phyloP scores from a whole-genome alignment of 2,888 invertebrate genomes.

The Epistrophe grossulariae region DNA sequence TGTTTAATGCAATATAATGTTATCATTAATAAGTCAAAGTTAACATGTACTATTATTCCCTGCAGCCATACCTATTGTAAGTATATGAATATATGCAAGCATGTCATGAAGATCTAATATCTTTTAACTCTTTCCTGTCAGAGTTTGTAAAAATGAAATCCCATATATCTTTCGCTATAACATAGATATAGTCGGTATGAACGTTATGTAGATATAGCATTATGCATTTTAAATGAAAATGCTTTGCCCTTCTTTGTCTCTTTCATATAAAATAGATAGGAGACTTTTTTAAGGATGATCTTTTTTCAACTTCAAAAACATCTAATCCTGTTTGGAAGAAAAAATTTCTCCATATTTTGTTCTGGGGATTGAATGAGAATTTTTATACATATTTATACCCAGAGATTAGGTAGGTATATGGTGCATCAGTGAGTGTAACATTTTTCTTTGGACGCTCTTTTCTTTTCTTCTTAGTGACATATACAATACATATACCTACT shows the following conservation, averaged over 20 bases:
- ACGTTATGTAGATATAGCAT: too few species aligned
- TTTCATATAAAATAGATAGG: constrained; percentile 12
- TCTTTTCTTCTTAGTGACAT: neutral
- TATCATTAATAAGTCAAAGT: too few species aligned
- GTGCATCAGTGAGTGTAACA: constrained; percentile 39
- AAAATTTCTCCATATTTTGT: constrained; percentile 68
- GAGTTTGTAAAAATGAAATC: too few species aligned
- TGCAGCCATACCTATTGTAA: too few species aligned
- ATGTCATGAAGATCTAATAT: too few species aligned
- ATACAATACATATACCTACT: too few species aligned
- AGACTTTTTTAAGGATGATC: constrained; percentile 49
- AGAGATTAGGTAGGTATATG: neutral
- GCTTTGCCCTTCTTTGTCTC: constrained; percentile 17
- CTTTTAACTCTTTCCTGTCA: too few species aligned
- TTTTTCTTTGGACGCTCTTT: constrained; percentile 44
- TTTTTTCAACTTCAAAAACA: constrained; percentile 62
- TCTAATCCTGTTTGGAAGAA: constrained; percentile 64
- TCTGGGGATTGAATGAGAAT: constrained; percentile 38
- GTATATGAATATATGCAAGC: too few species aligned
- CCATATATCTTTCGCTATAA: too few species aligned
- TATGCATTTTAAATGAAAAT: constrained; percentile 65
- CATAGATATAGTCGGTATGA: too few species aligned
- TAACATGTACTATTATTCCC: too few species aligned
- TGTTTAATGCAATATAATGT: too few species aligned
- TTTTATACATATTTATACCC: constrained; percentile 33